Percentiles rank a stretch among this genome's conserved stretches.
Evolutionary conservation across 1,140 invertebrate genomes (phyloP).

Genomic region (Drosophila burlai): DNA sequence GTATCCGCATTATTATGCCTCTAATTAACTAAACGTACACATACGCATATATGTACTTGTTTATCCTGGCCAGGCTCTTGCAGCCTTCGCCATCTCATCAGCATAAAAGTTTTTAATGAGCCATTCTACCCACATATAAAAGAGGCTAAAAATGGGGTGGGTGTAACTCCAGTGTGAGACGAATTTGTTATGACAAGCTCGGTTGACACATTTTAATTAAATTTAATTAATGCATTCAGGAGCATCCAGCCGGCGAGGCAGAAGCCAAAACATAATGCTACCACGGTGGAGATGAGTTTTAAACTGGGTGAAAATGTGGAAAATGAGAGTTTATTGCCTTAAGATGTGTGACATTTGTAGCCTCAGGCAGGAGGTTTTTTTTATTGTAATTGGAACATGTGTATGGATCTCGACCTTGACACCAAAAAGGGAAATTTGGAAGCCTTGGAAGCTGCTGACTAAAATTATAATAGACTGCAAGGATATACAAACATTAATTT

Average conservation of each 20-base stretch:
- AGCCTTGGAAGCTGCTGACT: too few relatives aligned
- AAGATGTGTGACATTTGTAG: conserved; percentile 55
- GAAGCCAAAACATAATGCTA: conserved; percentile 39
- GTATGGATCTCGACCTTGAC: conserved; percentile 26
- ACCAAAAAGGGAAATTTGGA: too few relatives aligned
- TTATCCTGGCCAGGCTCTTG: conserved; percentile 44
- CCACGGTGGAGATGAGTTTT: conserved; percentile 32
- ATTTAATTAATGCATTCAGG: conserved; percentile 78
- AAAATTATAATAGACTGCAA: too few relatives aligned
- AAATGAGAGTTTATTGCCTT: not conserved
- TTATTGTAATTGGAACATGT: conserved; percentile 59
- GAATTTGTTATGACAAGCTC: conserved; percentile 83
- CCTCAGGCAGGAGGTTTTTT: conserved; percentile 20
- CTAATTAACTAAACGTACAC: conserved; percentile 73
- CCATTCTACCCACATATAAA: conserved; percentile 42
- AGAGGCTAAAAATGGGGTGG: not conserved
- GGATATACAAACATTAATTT: not conserved
- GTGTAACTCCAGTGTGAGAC: conserved; percentile 48
- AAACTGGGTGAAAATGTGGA: not conserved
- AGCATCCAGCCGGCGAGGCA: conserved; percentile 17
- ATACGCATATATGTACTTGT: not conserved
- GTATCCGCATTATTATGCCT: conserved; percentile 64
- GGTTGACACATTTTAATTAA: conserved; percentile 83
- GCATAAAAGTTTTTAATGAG: conserved; percentile 83
- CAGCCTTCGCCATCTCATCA: conserved; percentile 69